Base-by-base conservation (phyloP, 2,888 invertebrate genomes). In the Steinernema carpocapsae region DNA sequence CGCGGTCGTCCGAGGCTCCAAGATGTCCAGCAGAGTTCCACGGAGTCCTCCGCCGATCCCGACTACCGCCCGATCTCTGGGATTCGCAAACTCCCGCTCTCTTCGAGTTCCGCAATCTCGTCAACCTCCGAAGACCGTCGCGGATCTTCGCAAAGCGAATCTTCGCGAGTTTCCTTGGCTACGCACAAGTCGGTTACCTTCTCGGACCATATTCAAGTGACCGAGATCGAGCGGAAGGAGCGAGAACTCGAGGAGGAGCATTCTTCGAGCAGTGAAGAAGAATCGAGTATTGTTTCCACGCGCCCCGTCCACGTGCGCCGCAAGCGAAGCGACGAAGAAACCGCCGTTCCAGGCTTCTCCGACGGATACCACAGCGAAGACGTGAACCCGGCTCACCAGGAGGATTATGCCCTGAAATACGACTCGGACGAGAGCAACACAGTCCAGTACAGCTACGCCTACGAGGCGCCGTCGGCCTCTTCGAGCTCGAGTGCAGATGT, bases 181-280 rank as follows among this genome's bases (percentile, higher is more conserved):
- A 76, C 78, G 24, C 76, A 78, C 48, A 83, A 83, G 46, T 80
- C 80, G 14, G 83, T 83, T 70, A 83, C 78, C 17, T 83, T 83
- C 77, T 79, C 77, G 37, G 82, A 83, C 56, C 70, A 79, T 26
- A 78, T 83, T 6, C 77, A 78, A 52, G 80, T 80, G 48, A 78
- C 76, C 29, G 83, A 83, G 59, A 82, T 83, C 42, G 83, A 83
- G 72, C 32, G 82, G 70, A 76, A 77, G 14, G 76, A 76, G 46
- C 73, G 32, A 12, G 64, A 64, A n/a, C 32, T 10, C 1, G 64
- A 64, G 32, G 64, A 64, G 7, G 64, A 64, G 7, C 64, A 29
- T n/a, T 64, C 64, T n/a, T 32, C 64, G 6, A 64, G 64, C 32
- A 64, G 64, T 26, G 64, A 64, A 3, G 64, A 64, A 10, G 64